phyloP scores from a whole-genome alignment of 2,888 invertebrate species.

The Deilephila porcellus region DNA sequence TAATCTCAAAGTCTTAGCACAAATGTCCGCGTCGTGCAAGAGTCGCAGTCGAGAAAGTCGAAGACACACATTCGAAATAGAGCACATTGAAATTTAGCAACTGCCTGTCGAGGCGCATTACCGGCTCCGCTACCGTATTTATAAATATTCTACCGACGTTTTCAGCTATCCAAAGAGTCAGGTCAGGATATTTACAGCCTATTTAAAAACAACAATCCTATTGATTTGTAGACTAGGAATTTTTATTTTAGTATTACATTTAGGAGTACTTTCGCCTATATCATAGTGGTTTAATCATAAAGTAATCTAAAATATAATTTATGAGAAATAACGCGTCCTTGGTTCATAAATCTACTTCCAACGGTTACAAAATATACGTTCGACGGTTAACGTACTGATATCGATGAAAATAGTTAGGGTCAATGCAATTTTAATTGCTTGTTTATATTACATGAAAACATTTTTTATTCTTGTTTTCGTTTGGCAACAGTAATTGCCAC shows the following conservation, averaged over 20 bases:
- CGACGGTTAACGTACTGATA: not conserved
- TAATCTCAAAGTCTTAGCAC: constrained; percentile 46
- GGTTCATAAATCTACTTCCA: not conserved
- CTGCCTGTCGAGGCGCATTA: constrained; percentile 79
- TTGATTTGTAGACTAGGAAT: constrained; percentile 33
- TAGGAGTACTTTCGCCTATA: too few relatives aligned
- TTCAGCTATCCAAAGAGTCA: constrained; percentile 52
- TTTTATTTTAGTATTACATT: not conserved
- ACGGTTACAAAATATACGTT: not conserved
- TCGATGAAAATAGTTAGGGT: not conserved
- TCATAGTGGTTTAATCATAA: too few relatives aligned
- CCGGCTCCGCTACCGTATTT: constrained; percentile 75
- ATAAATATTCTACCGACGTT: constrained; percentile 76
- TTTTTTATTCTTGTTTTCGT: not conserved
- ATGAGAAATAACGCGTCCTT: not conserved
- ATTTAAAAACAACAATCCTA: constrained; percentile 56
- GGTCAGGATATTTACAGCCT: constrained; percentile 63
- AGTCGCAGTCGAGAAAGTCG: constrained; percentile 64
- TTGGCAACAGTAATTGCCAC: constrained; percentile 16
- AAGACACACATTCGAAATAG: constrained; percentile 74
- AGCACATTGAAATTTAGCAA: constrained; percentile 83
- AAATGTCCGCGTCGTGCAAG: constrained; percentile 46
- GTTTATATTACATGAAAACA: constrained; percentile 1
- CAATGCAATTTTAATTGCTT: constrained; percentile 9
- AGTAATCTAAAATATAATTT: too few relatives aligned